Percentiles rank a stretch among this genome's conserved stretches.
Evolutionary conservation across 2,113 vertebrate species (phyloP).

Genomic region (Nothobranchius kuhntae): DNA sequence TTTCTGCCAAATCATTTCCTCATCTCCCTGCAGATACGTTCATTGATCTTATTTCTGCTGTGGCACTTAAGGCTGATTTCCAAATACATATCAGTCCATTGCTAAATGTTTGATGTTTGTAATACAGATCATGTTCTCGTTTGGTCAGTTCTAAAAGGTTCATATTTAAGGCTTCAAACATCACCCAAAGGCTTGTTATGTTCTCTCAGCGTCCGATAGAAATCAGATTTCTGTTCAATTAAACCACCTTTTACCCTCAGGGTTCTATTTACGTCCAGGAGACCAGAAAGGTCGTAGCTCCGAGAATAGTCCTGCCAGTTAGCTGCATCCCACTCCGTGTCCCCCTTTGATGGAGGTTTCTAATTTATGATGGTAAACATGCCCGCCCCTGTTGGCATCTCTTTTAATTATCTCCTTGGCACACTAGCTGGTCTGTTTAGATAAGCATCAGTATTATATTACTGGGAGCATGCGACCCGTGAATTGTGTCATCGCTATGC

Average conservation of each 20-base stretch:
- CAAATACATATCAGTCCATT: background rate
- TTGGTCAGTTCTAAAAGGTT: too few relatives aligned
- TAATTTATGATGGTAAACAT: slow-evolving; percentile 27
- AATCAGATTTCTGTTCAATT: slow-evolving; percentile 60
- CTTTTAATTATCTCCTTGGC: slow-evolving; percentile 66
- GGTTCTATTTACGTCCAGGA: slow-evolving; percentile 53
- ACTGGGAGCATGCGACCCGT: slow-evolving; percentile 47
- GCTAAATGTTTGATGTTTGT: background rate
- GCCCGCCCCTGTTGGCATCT: slow-evolving; percentile 54
- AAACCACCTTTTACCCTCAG: slow-evolving; percentile 41
- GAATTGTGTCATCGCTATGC: slow-evolving; percentile 52
- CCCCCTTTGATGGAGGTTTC: slow-evolving; percentile 51
- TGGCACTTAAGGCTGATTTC: background rate
- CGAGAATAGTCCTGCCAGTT: slow-evolving; percentile 66
- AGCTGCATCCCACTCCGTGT: slow-evolving; percentile 48
- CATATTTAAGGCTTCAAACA: background rate
- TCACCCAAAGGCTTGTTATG: background rate
- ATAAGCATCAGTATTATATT: slow-evolving; percentile 70
- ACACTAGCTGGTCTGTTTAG: slow-evolving; percentile 53
- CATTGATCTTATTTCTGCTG: background rate
- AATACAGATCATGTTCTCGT: background rate
- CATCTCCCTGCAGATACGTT: background rate
- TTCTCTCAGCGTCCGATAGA: slow-evolving; percentile 29
- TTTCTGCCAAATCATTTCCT: slow-evolving; percentile 6
- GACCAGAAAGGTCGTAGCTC: slow-evolving; percentile 59